A percentile compares a stretch with the other conserved stretches of the same genome.
These are phyloP conservation scores for Mormyrops attenuatus DNA, from an alignment of 2,797 vertebrate species.

Conservation along the genomic window DNA sequence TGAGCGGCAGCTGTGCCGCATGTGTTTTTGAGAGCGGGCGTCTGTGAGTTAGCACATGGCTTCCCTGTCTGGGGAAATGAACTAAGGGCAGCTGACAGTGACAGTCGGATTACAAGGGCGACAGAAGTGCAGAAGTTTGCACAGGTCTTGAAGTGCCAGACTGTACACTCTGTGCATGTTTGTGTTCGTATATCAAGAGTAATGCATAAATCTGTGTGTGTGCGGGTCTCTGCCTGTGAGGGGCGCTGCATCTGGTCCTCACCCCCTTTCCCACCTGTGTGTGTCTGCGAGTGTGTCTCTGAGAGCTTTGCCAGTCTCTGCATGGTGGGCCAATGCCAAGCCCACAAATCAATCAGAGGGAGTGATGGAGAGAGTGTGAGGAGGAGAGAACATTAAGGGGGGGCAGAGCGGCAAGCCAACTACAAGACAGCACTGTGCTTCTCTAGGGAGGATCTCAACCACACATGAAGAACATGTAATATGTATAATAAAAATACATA, in stretches of 20 bases:
- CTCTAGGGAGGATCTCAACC: not conserved
- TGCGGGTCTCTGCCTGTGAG: not conserved
- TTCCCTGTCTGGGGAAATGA: not conserved
- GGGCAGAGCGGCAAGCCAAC: not conserved
- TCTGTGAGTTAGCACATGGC: slow-evolving; percentile 19
- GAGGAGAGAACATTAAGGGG: not conserved
- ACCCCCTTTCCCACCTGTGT: not conserved
- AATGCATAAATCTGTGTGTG: not conserved
- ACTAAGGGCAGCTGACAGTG: not conserved
- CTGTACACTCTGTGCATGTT: not conserved
- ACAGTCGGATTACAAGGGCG: not conserved
- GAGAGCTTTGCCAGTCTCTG: not conserved
- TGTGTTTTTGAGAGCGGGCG: not conserved
- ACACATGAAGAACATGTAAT: not conserved
- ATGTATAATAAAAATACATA: not conserved
- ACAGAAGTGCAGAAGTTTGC: not conserved
- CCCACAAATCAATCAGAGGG: slow-evolving; percentile 8
- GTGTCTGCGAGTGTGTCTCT: not conserved
- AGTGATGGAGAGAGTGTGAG: slow-evolving; percentile 5
- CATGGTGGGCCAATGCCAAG: slow-evolving; percentile 5
- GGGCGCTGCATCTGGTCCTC: not conserved
- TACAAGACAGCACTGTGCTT: not conserved
- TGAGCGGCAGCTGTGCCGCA: slow-evolving; percentile 9
- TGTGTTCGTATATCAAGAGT: not conserved
- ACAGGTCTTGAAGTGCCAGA: not conserved